Conservation (phyloP, 2,113 vertebrate genomes). For the Dromiciops gliroides region DNA sequence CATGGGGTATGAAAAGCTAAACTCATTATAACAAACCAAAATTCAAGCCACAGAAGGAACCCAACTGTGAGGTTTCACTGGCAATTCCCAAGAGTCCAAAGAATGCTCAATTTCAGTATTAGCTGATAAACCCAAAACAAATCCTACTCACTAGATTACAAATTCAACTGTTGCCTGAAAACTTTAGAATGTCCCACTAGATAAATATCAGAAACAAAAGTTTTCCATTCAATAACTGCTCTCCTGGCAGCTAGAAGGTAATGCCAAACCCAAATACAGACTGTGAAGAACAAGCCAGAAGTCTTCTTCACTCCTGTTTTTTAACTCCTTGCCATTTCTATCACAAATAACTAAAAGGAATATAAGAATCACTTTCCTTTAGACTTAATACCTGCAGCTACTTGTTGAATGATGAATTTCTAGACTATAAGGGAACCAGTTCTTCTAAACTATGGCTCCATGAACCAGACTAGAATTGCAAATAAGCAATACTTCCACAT, state of each 20-base stretch:
- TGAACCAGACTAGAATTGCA: background rate
- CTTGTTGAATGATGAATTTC: background rate
- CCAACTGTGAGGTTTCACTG: background rate
- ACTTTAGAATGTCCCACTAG: background rate
- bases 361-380: background rate
- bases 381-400: background rate
- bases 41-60: background rate
- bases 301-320: background rate
- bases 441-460: background rate
- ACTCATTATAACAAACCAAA: background rate
- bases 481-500: background rate
- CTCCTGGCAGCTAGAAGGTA: background rate
- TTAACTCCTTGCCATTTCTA: background rate
- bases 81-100: background rate
- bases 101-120: background rate
- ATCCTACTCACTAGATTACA: background rate
- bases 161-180: background rate
- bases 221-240: background rate
- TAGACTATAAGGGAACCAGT: background rate
- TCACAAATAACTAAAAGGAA: background rate
- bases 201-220: background rate
- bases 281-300: background rate
- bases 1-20: constrained; percentile 17
- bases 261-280: background rate
- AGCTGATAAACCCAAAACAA: background rate